Base-by-base conservation (phyloP, 2,888 invertebrate species). In the Liodrosophila aerea region DNA sequence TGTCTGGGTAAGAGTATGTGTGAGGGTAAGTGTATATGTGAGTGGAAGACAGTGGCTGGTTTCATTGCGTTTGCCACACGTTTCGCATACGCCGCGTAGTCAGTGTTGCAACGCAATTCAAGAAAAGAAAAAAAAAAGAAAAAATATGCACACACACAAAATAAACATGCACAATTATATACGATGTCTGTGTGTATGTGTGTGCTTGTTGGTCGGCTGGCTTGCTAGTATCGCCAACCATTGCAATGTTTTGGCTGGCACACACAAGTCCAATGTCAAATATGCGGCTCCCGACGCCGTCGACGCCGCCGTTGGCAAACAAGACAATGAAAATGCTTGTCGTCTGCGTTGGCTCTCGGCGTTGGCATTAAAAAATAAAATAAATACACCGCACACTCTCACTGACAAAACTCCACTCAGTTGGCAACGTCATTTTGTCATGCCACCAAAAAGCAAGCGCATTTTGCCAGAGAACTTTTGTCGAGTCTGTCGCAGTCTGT, bases 221-320 rank as follows among this genome's bases (percentile, higher is more conserved):
- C 57, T 36, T 54, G 73, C 63, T 73, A 67, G 64, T 49, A 83
- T 76, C 80, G 74, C 83, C 83, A 76, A 52, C 77, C 81, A 80
- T 83, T 81, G 77, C 70, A 66, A 76, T 78, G 73, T 83, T 78
- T 83, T 66, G 80, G 71, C 76, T 83, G 72, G 83, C 74, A 72
- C 76, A 62, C 72, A 77, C 84, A 78, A 84, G 78, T 81, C 78
- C 81, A 81, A 81, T 81, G 85, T 81, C 81, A 81, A 78, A 78
- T 80, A 78, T 78, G 83, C 72, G 72, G 72, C 64, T 68, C 58
- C 50, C 57, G 39, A 50, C 34, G 44, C 7, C 30, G 52, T 27
- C 62, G 47, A 40, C 57, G 52, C 46, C 56, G 67, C 75, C 75
- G 75, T 77, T 84, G 72, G 76, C 78, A 81, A 84, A 72, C 82